phyloP scores from a whole-genome alignment of 2,113 vertebrate species.

The Pollimyrus isidori region DNA sequence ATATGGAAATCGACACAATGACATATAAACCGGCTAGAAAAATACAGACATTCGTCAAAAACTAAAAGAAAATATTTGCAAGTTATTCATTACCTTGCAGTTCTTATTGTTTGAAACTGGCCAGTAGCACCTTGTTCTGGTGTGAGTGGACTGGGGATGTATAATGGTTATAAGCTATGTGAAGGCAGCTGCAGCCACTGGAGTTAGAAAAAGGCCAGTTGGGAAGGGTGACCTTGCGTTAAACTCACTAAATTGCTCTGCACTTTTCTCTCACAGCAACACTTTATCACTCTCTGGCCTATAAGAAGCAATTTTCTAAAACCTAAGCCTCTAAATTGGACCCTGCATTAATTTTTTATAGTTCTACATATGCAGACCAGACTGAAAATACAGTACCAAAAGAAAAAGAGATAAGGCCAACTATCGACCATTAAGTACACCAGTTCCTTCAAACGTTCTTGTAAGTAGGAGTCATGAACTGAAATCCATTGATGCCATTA shows the following conservation, averaged over 20 bases:
- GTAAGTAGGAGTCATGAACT: not conserved
- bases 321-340: not conserved
- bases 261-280: not conserved
- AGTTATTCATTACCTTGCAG: not conserved
- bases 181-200: not conserved
- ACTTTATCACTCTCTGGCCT: not conserved
- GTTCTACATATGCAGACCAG: not conserved
- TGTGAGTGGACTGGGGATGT: not conserved
- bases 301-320: not conserved
- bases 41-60: not conserved
- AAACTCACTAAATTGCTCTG: not conserved
- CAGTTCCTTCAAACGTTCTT: not conserved
- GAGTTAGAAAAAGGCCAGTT: not conserved
- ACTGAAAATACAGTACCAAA: not conserved
- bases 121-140: not conserved
- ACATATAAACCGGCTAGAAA: not conserved
- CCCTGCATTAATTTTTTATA: not conserved
- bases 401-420: not conserved
- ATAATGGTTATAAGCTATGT: not conserved
- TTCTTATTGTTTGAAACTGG: not conserved
- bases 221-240: not conserved
- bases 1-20: not conserved
- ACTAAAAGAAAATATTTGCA: not conserved
- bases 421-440: not conserved
- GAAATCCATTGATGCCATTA: not conserved